Evolutionary conservation across 2,888 invertebrate genomes (phyloP), one percentile per base, ranked within the genome.

Genomic region (Caenorhabditis sp.): DNA sequence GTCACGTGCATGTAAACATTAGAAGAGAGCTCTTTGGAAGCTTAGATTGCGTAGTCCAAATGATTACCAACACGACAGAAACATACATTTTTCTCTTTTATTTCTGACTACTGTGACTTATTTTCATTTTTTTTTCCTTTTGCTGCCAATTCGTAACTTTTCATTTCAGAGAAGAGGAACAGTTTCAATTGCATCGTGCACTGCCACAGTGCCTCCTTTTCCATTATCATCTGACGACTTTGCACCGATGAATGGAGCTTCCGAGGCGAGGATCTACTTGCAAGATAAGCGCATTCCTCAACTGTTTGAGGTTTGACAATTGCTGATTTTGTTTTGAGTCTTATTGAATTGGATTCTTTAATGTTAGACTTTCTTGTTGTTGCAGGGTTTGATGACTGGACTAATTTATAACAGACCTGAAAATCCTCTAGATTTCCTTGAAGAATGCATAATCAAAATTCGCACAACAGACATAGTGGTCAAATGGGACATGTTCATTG

Each of bases 381-480:
- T 85, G 32, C 89, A 93, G 93, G 93, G 93, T 79, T 86, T 93
- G 50, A 93, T 93, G 93, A 93, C 93, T 37, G 93, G 93, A 3
- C 84, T 93, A 76, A 93, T 93, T 91, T 93, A 93, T 89, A 92
- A 93, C 79, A 89, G 93, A 55, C 93, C 93, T n/a, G 88, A 90
- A 13, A 92, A 93, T 79, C 93, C 92, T 87, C 89, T 90, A 87
- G 81, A 84, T 35, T 91, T 88, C 65, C 69, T 91, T 24, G 89
- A 91, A 76, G 79, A 84, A 20, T 86, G 89, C 3, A 74, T 85
- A n/a, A 67, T 58, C 5, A 79, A 82, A 60, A 69, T 87, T 11
- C 64, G 83, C 2, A 28, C 70, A 15, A 78, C 77, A 44, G 69
- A 78, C 11, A 60, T 78, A 1, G 61, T 58, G 9, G 35, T 85